Evolutionary conservation across 2,888 invertebrate species (phyloP), one percentile per base, ranked within the genome.

Genomic region (Loripinus fragilis): DNA sequence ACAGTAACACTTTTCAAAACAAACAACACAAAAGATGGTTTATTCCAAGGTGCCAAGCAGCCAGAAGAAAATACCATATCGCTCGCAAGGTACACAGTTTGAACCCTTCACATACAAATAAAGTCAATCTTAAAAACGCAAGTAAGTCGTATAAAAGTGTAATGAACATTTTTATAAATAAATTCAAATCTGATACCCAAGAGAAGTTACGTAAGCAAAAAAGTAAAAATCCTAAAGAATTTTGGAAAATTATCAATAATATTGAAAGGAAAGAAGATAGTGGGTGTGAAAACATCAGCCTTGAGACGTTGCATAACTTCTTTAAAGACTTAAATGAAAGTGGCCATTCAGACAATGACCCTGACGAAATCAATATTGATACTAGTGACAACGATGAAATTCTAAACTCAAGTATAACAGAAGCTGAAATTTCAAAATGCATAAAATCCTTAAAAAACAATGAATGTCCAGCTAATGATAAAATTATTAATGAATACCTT

Each of bases 401-500:
- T 20, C 52, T 78, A 15, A 77, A 81, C 50, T 41, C 55, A 0
- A 17, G 42, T 55, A 75, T 81, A 20, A 55, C 72, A 30, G 60
- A 48, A 42, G 30, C 28, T n/a, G 76, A 81, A 70, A 74, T 81
- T 45, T 45, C 5, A 28, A 75, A 72, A 33, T 42, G 52, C 33
- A 75, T 78, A 45, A 25, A 42, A 71, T 71, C 67, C 20, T 67
- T 71, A 55, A 79, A 79, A 65, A 82, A 76, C 52, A 60, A 69
- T 33, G 79, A 82, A 55, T 38, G 72, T 7, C 42, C 76, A 15
- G 60, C 74, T 0, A 42, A 35, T 25, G 79, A 82, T 55, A 38
- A 52, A 12, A 78, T 83, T n/a, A 33, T 69, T 3, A 83, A 83
- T 73, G 83, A 83, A 72, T 82, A 79, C 30, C 71, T 83, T 25